Evolutionary conservation across 2,888 invertebrate genomes (phyloP), one percentile per base, ranked within the genome.

Genomic region (Calliopum simillimum): DNA sequence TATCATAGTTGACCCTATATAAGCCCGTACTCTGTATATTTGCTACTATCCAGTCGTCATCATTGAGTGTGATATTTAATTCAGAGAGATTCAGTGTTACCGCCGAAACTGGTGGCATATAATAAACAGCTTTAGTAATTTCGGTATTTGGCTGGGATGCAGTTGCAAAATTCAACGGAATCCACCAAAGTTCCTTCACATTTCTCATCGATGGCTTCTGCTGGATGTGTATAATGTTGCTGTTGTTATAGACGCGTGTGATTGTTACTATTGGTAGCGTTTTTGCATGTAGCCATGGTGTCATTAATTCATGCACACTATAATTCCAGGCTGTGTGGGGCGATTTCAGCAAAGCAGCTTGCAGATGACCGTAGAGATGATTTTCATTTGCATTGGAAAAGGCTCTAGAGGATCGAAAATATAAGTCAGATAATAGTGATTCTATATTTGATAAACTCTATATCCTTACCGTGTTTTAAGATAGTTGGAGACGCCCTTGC

Each of bases 1-100:
- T 76, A 59, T 93, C 92, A 75, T 93, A 93, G 79, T 91, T 90
- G 1, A 91, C 90, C 78, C 91, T 85, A 83, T 90, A 91, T 79
- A 74, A 68, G 2, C 76, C 74, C 3, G 75, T 76, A 47, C 76
- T 75, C 23, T 77, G 72, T n/a, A 76, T 76, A 49, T 80, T 79
- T 0, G 77, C 59, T 33, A 80, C 66, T 19, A 79, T 47, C 79
- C 80, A 80, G 21, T 79, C 78, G 11, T 70, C 8, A 12, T 63
- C 51, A 2, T 65, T 64, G 1, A 74, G n/a, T 21, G 66, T 68
- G 11, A 71, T 21, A 19, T 71, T 73, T 19, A 72, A n/a, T 2
- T 72, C 68, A 0, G 66, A 58, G 11, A 73, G 53, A 46, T 69
- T 14, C 16, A 75, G 33, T 16, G 68, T 73, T 0, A 73, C 19